These are phyloP conservation scores for Leptinotarsa haldemani DNA, from an alignment of 2,888 invertebrate genomes.

Conservation along the genomic window DNA sequence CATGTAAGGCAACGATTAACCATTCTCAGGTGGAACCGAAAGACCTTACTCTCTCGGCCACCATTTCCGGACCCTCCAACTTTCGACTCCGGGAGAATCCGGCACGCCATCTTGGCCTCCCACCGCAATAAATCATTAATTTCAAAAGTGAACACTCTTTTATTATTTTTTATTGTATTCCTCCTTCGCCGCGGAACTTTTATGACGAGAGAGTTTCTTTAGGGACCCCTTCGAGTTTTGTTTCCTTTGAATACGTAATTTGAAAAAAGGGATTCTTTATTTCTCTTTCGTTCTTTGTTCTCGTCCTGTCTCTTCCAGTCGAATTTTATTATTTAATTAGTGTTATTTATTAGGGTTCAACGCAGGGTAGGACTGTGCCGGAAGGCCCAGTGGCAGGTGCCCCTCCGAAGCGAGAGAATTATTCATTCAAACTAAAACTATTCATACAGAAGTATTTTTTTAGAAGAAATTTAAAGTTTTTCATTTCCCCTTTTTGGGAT, in stretches of 20 bases:
- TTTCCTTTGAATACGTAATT: conserved; percentile 55
- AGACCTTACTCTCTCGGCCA: conserved; percentile 26
- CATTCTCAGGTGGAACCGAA: conserved; percentile 24
- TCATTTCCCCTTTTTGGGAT: too few relatives aligned
- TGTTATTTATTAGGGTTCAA: conserved; percentile 35
- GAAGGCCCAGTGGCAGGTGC: too few relatives aligned
- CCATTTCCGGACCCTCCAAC: conserved; percentile 35
- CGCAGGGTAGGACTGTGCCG: too few relatives aligned
- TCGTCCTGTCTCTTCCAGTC: conserved; percentile 29
- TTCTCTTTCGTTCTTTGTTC: conserved; percentile 39
- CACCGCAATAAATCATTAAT: conserved; percentile 59
- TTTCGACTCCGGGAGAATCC: conserved; percentile 35
- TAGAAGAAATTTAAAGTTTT: too few relatives aligned
- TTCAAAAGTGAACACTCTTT: conserved; percentile 56
- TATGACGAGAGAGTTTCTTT: conserved; percentile 50
- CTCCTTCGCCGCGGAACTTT: conserved; percentile 50
- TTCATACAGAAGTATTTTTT: too few relatives aligned
- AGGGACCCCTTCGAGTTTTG: conserved; percentile 46
- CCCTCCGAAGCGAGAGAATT: too few relatives aligned
- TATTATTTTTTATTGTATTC: conserved; percentile 54
- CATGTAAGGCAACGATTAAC: conserved; percentile 34
- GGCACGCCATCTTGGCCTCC: conserved; percentile 34
- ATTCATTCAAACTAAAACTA: too few relatives aligned
- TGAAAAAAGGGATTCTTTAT: conserved; percentile 41
- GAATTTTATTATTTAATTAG: conserved; percentile 45